Evolutionary conservation across 2,888 invertebrate genomes (phyloP).

Genomic region (Timema podura): DNA sequence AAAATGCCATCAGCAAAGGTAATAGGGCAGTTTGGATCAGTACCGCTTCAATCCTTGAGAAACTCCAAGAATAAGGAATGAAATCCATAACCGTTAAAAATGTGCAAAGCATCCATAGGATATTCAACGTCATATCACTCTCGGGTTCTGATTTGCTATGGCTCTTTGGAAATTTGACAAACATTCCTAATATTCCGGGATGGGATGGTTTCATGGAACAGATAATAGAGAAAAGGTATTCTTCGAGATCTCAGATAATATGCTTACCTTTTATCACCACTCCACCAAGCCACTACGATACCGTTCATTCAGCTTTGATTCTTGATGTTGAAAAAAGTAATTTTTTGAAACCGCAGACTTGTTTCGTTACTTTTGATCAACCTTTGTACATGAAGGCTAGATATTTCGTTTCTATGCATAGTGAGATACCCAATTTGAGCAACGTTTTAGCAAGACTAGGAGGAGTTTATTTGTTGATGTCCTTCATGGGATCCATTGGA

Average conservation of each 20-base stretch:
- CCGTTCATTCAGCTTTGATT: conserved; percentile 31
- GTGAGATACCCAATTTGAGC: conserved; percentile 23
- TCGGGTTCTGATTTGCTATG: too few species aligned
- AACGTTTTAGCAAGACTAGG: conserved; percentile 31
- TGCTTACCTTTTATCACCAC: conserved; percentile 28
- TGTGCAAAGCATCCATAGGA: too few species aligned
- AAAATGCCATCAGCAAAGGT: conserved; percentile 3
- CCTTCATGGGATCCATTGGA: conserved; percentile 24
- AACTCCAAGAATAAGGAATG: too few species aligned
- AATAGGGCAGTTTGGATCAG: background rate
- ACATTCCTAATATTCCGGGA: too few species aligned
- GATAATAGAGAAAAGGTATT: conserved; percentile 22
- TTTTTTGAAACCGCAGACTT: conserved; percentile 30
- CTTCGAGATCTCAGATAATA: conserved; percentile 20
- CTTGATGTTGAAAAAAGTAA: conserved; percentile 32
- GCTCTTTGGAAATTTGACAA: too few species aligned
- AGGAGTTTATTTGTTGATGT: conserved; percentile 29
- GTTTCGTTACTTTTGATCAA: conserved; percentile 39
- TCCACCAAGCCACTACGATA: conserved; percentile 31
- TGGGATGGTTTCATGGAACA: conserved; percentile 35
- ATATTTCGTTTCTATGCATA: conserved; percentile 36
- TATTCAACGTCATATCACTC: too few species aligned
- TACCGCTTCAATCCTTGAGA: background rate
- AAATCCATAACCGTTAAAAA: too few species aligned
- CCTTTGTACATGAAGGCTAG: conserved; percentile 39